These are phyloP conservation scores for Probaryconus sp. DNA, from an alignment of 1,140 invertebrate genomes.

Conservation along the genomic window DNA sequence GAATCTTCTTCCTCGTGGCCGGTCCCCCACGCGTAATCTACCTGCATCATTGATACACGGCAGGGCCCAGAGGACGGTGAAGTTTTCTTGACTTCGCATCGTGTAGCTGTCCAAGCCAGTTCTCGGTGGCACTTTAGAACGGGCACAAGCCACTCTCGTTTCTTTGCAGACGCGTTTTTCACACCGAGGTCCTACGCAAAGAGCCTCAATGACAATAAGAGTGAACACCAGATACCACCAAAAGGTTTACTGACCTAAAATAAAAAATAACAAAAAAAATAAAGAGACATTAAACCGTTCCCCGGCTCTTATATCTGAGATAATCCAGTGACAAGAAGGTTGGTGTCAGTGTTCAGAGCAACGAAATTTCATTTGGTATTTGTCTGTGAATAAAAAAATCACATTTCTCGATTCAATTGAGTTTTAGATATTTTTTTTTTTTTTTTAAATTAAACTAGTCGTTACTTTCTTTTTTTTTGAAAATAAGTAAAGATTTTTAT, in stretches of 20 bases:
- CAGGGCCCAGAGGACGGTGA: no score
- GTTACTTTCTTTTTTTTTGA: no score
- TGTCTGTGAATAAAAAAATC: no score
- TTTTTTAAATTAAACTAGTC: no score
- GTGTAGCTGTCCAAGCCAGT: slow-evolving; percentile 33
- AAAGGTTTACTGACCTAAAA: slow-evolving; percentile 6
- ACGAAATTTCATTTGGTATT: no score
- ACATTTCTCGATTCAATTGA: no score
- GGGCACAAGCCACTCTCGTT: slow-evolving; percentile 33
- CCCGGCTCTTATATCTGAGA: not conserved
- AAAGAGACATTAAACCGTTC: not conserved
- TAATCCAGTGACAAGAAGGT: slow-evolving; percentile 23
- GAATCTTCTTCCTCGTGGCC: slow-evolving; percentile 12
- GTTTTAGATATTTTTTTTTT: no score
- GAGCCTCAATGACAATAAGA: slow-evolving; percentile 29
- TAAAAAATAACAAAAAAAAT: not conserved
- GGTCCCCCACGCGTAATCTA: slow-evolving; percentile 42
- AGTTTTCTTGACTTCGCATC: not conserved
- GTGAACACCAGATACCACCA: slow-evolving; percentile 12
- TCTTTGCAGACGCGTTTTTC: not conserved
- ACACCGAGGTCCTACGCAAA: slow-evolving; percentile 13
- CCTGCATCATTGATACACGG: not conserved
- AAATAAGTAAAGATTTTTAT: no score
- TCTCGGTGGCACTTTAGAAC: slow-evolving; percentile 44
- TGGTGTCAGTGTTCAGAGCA: slow-evolving; percentile 13